These are phyloP conservation scores for Gymnorhina tibicen DNA, from an alignment of 2,113 vertebrate species.

Conservation along the genomic window DNA sequence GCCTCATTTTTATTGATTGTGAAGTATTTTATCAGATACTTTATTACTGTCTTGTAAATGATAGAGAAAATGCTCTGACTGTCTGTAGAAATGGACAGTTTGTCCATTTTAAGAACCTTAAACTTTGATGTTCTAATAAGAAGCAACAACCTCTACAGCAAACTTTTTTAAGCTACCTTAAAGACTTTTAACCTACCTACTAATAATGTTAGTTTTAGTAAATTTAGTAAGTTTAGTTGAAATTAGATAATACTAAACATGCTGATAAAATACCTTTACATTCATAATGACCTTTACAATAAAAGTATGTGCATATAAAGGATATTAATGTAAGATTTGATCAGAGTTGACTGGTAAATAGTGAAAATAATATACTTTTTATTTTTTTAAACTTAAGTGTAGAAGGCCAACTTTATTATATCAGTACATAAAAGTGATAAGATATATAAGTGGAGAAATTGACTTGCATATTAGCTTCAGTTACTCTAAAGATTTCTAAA, in stretches of 20 bases:
- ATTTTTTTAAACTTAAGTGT: neutral
- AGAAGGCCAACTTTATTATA: neutral
- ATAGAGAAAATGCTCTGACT: neutral
- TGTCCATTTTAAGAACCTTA: neutral
- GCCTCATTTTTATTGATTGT: neutral
- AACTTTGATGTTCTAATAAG: neutral
- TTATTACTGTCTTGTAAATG: neutral
- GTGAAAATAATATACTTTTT: neutral
- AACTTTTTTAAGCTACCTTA: neutral
- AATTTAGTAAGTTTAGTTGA: neutral
- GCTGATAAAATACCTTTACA: neutral
- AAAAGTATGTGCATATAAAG: neutral
- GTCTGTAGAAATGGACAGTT: neutral
- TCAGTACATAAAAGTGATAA: neutral
- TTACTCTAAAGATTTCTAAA: neutral
- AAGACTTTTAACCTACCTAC: neutral
- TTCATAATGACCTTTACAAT: neutral
- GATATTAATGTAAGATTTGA: neutral
- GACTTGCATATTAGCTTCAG: neutral
- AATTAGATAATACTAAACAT: neutral
- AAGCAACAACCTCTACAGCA: neutral
- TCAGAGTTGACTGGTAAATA: neutral
- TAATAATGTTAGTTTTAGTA: neutral
- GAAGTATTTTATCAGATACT: neutral
- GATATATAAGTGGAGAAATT: neutral